Base-by-base conservation (phyloP, 2,888 invertebrate genomes). In the Blastobasis lacticolella region DNA sequence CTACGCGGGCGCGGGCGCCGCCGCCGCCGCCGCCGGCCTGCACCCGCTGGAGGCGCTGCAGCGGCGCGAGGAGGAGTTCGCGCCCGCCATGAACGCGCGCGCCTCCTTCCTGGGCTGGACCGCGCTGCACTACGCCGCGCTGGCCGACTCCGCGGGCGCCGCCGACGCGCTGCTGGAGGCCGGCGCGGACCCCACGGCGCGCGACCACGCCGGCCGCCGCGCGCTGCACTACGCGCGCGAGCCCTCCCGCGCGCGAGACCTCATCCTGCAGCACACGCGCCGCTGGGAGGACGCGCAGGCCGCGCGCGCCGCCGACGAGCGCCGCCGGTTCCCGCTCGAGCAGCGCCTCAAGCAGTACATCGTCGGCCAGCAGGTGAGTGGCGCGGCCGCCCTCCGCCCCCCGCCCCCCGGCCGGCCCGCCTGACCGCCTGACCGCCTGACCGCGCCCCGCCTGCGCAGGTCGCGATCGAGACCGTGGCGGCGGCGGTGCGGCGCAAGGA, bases 401-500 rank as follows among this genome's bases (percentile, higher is more conserved):
- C 2, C 41, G 6, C 41, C 1, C 41, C 7, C n/a, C 8, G 44
- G 23, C 23, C 10, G 10, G n/a, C 44, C 6, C 44, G 6, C 23
- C 23, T 23, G 9, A 1, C 7, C 41, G 41, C 41, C 9, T 40
- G 7, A 3, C 23, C 41, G 6, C 41, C 41, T 6, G 9, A 10
- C n/a, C 8, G 5, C 23, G 23, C 10, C n/a, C 6, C 44, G 8
- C 5, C 6, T 8, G 1, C 38, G 37, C 48, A 54, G 51, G 54
- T 44, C 41, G 54, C 54, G 6, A 54, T 54, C 10, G 54, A 51
- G 44, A 54, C 54, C 47, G 95, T 95, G 6, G 92, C 95, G 47
- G 92, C 94, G 90, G 95, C 95, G 46, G 94, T 97, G 51, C 89
- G 97, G 54, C 89, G 97, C 59, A 97, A 96, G 81, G 96, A 97